Evolutionary conservation across 2,797 vertebrate species (phyloP).

Genomic region (Microctenopoma steveboyesi): DNA sequence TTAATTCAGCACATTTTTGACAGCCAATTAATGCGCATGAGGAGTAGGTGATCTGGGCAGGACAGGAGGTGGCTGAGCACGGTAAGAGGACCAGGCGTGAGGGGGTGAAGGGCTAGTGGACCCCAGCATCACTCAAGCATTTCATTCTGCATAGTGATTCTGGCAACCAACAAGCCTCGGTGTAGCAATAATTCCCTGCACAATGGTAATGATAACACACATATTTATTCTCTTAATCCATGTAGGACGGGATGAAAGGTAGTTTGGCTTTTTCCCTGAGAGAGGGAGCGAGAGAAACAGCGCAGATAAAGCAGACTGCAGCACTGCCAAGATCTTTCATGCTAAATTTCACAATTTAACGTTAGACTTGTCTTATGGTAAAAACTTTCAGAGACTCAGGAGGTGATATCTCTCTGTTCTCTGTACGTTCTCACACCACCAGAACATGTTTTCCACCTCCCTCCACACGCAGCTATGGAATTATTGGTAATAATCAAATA

Average conservation of each 20-base stretch:
- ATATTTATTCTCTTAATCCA: slow-evolving; percentile 47
- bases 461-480: not conserved
- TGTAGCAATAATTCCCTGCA: slow-evolving; percentile 28
- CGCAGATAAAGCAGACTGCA: not conserved
- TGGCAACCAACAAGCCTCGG: slow-evolving; percentile 48
- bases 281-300: not conserved
- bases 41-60: slow-evolving; percentile 81
- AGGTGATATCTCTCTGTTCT: not conserved
- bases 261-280: slow-evolving; percentile 21
- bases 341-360: slow-evolving; percentile 57
- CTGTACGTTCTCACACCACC: not conserved
- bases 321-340: slow-evolving; percentile 37
- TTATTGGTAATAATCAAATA: not conserved
- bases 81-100: slow-evolving; percentile 64
- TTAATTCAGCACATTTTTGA: slow-evolving; percentile 93
- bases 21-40: slow-evolving; percentile 93
- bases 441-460: not conserved
- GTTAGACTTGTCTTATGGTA: slow-evolving; percentile 27
- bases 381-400: slow-evolving; percentile 19
- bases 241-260: slow-evolving; percentile 6
- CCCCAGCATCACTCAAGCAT: slow-evolving; percentile 56
- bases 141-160: slow-evolving; percentile 49
- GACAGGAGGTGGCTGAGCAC: slow-evolving; percentile 69
- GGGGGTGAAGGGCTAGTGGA: slow-evolving; percentile 62
- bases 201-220: slow-evolving; percentile 3